Conservation (phyloP, 92 coral and sea anemone genomes). For the Siderastrea radians region DNA sequence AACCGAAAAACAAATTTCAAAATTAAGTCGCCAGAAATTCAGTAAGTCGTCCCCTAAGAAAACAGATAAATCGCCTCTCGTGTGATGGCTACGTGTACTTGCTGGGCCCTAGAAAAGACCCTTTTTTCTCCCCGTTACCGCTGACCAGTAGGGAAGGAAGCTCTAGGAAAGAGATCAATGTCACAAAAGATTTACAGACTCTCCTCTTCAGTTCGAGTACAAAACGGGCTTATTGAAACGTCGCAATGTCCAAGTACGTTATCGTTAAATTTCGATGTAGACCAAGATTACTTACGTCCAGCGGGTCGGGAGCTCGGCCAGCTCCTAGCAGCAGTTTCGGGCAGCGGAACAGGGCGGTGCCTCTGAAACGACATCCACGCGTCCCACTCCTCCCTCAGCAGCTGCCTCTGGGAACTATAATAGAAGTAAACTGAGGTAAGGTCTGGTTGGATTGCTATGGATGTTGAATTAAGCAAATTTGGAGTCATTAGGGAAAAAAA, state of each 20-base stretch:
- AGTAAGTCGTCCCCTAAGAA: too few relatives aligned
- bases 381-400: background rate
- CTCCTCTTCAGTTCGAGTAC: too few relatives aligned
- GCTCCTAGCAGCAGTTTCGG: conserved; percentile 66
- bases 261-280: background rate
- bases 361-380: conserved; percentile 94
- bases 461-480: too few relatives aligned
- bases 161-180: too few relatives aligned
- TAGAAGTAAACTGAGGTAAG: background rate
- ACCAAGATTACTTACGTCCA: conserved; percentile 72
- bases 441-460: background rate
- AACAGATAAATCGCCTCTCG: too few relatives aligned
- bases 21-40: background rate
- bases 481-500: too few relatives aligned
- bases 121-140: too few relatives aligned
- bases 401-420: conserved; percentile 22
- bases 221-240: too few relatives aligned
- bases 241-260: background rate
- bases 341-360: conserved; percentile 63
- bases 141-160: too few relatives aligned
- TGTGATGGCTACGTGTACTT: too few relatives aligned
- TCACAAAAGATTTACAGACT: too few relatives aligned
- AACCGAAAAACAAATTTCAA: background rate
- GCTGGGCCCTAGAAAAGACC: too few relatives aligned
- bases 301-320: conserved; percentile 89